phyloP scores from a whole-genome alignment of 1,140 invertebrate genomes.

The Diachasmimorpha longicaudata region DNA sequence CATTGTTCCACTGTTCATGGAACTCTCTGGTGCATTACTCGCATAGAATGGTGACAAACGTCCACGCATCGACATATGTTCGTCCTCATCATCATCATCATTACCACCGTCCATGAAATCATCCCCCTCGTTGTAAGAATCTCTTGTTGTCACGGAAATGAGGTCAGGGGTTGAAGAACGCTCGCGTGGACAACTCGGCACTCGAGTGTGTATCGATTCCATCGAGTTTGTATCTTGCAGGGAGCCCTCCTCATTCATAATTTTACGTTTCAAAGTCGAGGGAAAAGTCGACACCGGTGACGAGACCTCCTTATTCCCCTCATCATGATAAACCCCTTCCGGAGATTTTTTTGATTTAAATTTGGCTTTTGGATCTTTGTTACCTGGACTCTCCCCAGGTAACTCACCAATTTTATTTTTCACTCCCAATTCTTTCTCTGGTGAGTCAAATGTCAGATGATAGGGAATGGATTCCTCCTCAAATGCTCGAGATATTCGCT shows the following conservation, averaged over 20 bases:
- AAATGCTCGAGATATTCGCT: constrained; percentile 44
- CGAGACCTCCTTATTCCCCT: neutral
- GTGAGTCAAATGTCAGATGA: constrained; percentile 27
- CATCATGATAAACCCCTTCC: neutral
- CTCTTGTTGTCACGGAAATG: constrained; percentile 33
- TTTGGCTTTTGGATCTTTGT: constrained; percentile 9
- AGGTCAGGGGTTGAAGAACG: constrained; percentile 30
- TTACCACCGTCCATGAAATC: constrained; percentile 27
- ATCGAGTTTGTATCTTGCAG: constrained; percentile 21
- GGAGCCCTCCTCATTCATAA: constrained; percentile 10
- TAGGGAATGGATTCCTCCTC: constrained; percentile 37
- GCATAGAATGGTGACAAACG: constrained; percentile 52
- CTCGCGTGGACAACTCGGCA: constrained; percentile 21
- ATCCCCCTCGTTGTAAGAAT: constrained; percentile 39
- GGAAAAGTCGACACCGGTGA: neutral
- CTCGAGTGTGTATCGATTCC: constrained; percentile 21
- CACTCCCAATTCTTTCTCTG: constrained; percentile 24
- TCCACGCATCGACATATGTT: constrained; percentile 35
- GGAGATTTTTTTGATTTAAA: neutral
- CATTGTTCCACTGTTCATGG: constrained; percentile 37
- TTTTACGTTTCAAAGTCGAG: neutral
- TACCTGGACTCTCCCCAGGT: neutral
- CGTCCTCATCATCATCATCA: constrained; percentile 32
- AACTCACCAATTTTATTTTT: neutral
- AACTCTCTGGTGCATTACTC: constrained; percentile 47